These are phyloP conservation scores for Pseudotriccus pelzelni DNA, from an alignment of 2,797 vertebrate species.

Conservation along the genomic window DNA sequence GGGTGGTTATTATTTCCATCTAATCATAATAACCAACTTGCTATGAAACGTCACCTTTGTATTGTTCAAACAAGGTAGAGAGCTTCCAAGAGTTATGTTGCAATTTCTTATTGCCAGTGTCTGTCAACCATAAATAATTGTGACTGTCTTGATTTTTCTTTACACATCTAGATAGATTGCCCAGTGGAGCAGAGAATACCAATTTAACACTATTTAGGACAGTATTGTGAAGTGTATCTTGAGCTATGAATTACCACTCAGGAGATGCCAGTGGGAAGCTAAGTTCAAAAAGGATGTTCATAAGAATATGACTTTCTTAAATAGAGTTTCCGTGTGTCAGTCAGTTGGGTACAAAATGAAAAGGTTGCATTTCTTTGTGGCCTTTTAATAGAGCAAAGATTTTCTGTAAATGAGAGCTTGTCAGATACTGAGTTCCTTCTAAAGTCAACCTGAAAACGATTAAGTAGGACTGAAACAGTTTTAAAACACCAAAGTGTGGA, in stretches of 20 bases:
- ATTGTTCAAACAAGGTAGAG: conserved; percentile 18
- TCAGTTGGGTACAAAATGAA: background rate
- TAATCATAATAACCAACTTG: conserved; percentile 33
- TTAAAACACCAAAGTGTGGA: background rate
- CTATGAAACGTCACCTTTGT: conserved; percentile 42
- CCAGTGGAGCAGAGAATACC: conserved; percentile 59
- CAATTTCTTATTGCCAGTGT: conserved; percentile 45
- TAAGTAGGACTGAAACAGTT: background rate
- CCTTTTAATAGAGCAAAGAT: background rate
- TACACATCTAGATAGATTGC: conserved; percentile 34
- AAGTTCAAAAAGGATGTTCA: conserved; percentile 13
- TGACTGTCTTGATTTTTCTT: conserved; percentile 44
- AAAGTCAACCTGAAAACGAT: background rate
- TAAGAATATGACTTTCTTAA: conserved; percentile 7
- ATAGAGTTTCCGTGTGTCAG: background rate
- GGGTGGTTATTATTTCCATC: background rate
- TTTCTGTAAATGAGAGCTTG: background rate
- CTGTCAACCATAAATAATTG: conserved; percentile 68
- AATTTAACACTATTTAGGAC: conserved; percentile 45
- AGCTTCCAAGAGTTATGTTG: conserved; percentile 29
- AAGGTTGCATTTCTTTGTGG: background rate
- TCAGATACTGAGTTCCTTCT: background rate
- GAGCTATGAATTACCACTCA: conserved; percentile 13
- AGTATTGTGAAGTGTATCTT: conserved; percentile 36
- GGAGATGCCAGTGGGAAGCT: background rate